Evolutionary conservation across 2,113 vertebrate genomes (phyloP).

Genomic region (Anguilla japonica): DNA sequence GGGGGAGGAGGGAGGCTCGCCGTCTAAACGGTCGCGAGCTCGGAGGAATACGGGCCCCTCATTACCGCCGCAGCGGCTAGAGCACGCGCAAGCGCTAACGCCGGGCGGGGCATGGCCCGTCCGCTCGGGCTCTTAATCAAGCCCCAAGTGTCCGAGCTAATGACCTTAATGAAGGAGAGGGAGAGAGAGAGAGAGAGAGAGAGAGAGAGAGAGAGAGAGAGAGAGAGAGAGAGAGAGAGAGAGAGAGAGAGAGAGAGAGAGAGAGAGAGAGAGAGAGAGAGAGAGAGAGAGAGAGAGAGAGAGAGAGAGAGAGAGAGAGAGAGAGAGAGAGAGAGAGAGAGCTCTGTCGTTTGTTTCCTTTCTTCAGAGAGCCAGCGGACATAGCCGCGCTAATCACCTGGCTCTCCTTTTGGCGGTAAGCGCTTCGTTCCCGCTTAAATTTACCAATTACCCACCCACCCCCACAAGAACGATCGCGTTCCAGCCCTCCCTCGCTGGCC

Average conservation of each 20-base stretch:
- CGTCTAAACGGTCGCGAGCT: background rate
- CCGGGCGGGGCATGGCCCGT: slow-evolving; percentile 41
- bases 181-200: too few species aligned
- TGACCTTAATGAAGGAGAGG: slow-evolving; percentile 88
- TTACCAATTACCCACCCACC: slow-evolving; percentile 65
- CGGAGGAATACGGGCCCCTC: background rate
- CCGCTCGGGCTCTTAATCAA: slow-evolving; percentile 72
- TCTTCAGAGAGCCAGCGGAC: slow-evolving; percentile 79
- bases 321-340: slow-evolving; percentile 40
- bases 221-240: too few species aligned
- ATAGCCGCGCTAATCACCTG: slow-evolving; percentile 78
- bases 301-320: too few species aligned
- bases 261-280: too few species aligned
- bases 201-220: too few species aligned
- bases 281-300: too few species aligned
- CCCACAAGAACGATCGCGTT: slow-evolving; percentile 73
- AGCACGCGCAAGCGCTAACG: slow-evolving; percentile 65
- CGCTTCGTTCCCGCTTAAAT: slow-evolving; percentile 87
- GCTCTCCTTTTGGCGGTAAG: slow-evolving; percentile 63
- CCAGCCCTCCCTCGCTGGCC: slow-evolving; percentile 74
- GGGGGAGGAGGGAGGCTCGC: background rate
- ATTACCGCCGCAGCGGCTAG: background rate
- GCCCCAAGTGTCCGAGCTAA: slow-evolving; percentile 76
- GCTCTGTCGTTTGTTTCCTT: slow-evolving; percentile 90
- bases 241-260: too few species aligned